Evolutionary conservation across 2,797 vertebrate species (phyloP), one percentile per base, ranked within the genome.

Genomic region (Podargus strigoides): DNA sequence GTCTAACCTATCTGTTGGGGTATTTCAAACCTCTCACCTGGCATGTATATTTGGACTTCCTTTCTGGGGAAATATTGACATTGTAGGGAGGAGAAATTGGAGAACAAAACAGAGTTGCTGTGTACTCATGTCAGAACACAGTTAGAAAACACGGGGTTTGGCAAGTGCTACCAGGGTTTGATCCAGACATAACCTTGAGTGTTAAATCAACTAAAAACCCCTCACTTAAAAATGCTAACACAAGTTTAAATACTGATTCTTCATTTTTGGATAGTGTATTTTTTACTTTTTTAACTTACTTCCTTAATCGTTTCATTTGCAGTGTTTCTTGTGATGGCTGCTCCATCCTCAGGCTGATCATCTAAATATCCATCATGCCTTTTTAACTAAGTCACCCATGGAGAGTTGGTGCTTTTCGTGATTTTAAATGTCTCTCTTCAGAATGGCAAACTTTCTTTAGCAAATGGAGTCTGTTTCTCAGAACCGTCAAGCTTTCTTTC

Each of bases 61-160:
- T 77, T 87, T 63, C 7, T 36, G 21, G 7, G 32, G 52, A 80
- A 85, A 77, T 50, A 12, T 44, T 50, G 28, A 52, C 21, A 41
- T 7, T 47, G 5, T 12, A 20, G 6, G 14, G 26, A 75, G 23
- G 21, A 53, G 36, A 84, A 80, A 59, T 0, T 11, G 36, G 9
- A 39, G 16, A 73, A 69, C 2, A 77, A 63, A 67, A 23, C 1
- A 16, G 10, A 55, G 14, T 19, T 73, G 16, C 14, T 87, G 3
- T 41, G 12, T 34, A 60, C 32, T 41, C 26, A 53, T 37, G 6
- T 36, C 16, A 69, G 23, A 84, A 70, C 14, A 83, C 10, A n/a
- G 5, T 41, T 50, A 58, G 46, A 15, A 87, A 74, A 26, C 18
- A 74, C 6, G 39, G 0, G 0, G 34, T 50, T 49, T 8, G 0